Base-by-base conservation (phyloP, 1,140 invertebrate genomes). In the Drosophila ironensis region DNA sequence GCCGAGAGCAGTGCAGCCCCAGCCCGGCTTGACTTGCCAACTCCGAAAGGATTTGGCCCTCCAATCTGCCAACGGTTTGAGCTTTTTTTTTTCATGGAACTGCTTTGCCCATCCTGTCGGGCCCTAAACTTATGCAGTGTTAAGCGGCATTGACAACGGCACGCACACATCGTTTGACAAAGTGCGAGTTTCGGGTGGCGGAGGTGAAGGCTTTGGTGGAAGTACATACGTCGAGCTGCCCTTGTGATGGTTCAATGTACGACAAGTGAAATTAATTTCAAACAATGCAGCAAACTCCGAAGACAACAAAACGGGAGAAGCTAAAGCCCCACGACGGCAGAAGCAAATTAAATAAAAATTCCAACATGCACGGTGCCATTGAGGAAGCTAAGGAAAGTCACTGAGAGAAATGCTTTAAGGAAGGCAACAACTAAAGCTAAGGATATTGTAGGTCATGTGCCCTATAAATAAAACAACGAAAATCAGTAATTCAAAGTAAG, bases 311-410 rank as follows among this genome's bases (percentile, higher is more conserved):
- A 37, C 33, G 12, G 33, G 73, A 73, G 40, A 69, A 38, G 53
- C 48, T 70, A 60, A 72, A 44, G 44, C 56, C 50, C 51, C 46
- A 70, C 41, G 54, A 71, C 68, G 70, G 69, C 53, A 48, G n/a
- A 71, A 74, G 75, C 60, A 84, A 84, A 84, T 84, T 84, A 84
- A 84, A 84, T 84, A 84, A 84, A 86, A 84, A 84, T 84, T 84
- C 78, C 78, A 70, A 41, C 78, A 84, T 72, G 78, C 60, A 47
- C 64, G 56, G 24, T 47, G 42, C 44, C 12, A 19, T 35, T 20
- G 33, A 38, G 17, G 22, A n/a, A 20, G 20, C 40, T 38, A 28
- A 24, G 22, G 53, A 42, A 22, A 0, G 8, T 11, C 56, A 60
- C 51, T 57, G 37, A n/a, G 8, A 22, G n/a, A 33, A 60, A 38